phyloP scores from a whole-genome alignment of 2,113 vertebrate species.

The Oreochromis niloticus region DNA sequence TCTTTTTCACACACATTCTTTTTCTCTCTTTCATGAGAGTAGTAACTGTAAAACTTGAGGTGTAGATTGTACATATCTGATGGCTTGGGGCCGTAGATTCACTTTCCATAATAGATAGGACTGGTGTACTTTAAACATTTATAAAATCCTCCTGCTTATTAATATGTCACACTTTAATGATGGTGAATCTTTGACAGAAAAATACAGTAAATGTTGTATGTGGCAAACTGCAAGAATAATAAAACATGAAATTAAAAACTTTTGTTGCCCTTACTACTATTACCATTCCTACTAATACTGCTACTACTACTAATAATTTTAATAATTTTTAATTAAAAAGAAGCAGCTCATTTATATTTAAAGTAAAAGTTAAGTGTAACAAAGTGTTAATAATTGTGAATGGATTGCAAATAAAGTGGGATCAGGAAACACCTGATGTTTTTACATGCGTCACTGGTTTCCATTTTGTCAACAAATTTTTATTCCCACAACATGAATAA shows the following conservation, averaged over 20 bases:
- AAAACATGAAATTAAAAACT: neutral
- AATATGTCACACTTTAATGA: rapidly evolving
- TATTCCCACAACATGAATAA: neutral
- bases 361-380: no score
- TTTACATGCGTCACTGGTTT: no score
- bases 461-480: rapidly evolving
- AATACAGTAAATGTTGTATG: rapidly evolving
- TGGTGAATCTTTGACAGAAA: neutral
- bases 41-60: neutral
- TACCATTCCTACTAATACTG: no score
- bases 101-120: neutral
- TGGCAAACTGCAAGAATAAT: rapidly evolving
- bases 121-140: neutral
- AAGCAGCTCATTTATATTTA: no score
- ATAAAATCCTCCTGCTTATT: neutral
- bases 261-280: no score
- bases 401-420: no score
- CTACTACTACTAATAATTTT: no score
- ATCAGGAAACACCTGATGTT: no score
- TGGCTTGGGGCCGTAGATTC: neutral
- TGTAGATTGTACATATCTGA: neutral
- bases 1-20: neutral
- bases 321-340: no score
- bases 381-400: no score
- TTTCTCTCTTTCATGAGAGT: rapidly evolving